Percentiles rank a stretch among this genome's conserved stretches.
phyloP scores from a whole-genome alignment of 2,797 vertebrate genomes.

The Rhabdomys pumilio region DNA sequence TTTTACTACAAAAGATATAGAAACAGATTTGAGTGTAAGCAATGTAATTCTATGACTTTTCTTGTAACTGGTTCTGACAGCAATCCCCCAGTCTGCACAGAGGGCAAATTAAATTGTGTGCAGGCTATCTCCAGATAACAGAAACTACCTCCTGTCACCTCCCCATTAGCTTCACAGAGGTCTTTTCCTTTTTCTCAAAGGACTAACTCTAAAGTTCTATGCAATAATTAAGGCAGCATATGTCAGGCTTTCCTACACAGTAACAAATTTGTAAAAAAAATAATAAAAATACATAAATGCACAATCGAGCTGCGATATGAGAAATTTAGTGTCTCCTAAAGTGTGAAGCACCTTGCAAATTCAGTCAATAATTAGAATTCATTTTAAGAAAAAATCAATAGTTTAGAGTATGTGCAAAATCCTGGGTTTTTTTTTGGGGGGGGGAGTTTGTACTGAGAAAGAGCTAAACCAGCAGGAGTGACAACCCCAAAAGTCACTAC shows the following conservation, averaged over 20 bases:
- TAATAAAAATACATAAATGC: neutral
- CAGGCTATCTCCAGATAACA: neutral
- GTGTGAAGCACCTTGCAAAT: neutral
- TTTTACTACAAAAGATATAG: neutral
- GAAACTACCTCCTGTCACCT: neutral
- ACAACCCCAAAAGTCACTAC: neutral
- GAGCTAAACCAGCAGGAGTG: neutral
- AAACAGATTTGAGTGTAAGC: neutral
- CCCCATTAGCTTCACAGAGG: neutral
- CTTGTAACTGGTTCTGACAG: neutral
- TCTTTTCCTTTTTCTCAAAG: neutral
- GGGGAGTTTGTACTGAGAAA: neutral
- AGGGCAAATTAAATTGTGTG: neutral
- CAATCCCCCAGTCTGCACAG: neutral
- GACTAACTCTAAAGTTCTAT: neutral
- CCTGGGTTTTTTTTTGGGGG: neutral
- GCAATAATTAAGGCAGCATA: neutral
- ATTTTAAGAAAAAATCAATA: neutral
- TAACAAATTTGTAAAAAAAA: constrained; percentile 20
- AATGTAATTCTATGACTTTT: neutral
- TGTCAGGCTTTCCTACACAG: neutral
- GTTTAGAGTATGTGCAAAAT: constrained; percentile 6
- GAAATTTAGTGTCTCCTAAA: neutral
- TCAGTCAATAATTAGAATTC: neutral
- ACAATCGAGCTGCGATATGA: neutral